phyloP scores from a whole-genome alignment of 2,113 vertebrate species.

The Urocitellus parryii region DNA sequence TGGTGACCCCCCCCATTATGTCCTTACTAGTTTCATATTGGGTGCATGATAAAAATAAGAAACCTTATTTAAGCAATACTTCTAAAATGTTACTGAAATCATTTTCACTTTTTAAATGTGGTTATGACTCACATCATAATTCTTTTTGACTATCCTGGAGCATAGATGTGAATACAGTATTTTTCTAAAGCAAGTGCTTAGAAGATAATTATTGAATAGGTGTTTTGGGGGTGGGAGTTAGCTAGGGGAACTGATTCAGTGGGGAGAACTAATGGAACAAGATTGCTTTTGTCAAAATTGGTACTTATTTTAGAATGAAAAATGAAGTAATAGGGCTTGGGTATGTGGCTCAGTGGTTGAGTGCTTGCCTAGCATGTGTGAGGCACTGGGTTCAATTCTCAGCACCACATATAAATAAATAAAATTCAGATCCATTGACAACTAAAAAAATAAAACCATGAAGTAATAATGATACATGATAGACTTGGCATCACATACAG shows the following conservation, averaged over 20 bases:
- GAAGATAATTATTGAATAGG: not conserved
- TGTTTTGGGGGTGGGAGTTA: not conserved
- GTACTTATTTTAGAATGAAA: constrained; percentile 45
- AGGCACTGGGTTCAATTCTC: too few species aligned
- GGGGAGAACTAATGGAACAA: not conserved
- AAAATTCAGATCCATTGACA: too few species aligned
- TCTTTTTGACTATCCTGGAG: not conserved
- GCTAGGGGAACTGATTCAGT: not conserved
- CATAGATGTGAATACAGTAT: not conserved
- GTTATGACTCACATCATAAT: not conserved
- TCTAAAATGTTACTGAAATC: not conserved
- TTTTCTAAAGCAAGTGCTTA: not conserved
- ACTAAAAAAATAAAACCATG: not conserved
- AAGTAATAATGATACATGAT: not conserved
- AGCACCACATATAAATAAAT: too few species aligned
- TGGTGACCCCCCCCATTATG: not conserved
- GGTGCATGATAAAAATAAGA: not conserved
- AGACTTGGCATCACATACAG: not conserved
- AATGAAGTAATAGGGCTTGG: not conserved
- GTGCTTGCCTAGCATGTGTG: too few species aligned
- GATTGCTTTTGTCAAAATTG: constrained; percentile 34
- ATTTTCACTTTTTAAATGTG: constrained; percentile 38
- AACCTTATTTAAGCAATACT: not conserved
- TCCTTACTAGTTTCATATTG: not conserved
- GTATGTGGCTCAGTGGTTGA: too few species aligned